Evolutionary conservation across 2,797 vertebrate species (phyloP).

Genomic region (Diglossa cyanea): DNA sequence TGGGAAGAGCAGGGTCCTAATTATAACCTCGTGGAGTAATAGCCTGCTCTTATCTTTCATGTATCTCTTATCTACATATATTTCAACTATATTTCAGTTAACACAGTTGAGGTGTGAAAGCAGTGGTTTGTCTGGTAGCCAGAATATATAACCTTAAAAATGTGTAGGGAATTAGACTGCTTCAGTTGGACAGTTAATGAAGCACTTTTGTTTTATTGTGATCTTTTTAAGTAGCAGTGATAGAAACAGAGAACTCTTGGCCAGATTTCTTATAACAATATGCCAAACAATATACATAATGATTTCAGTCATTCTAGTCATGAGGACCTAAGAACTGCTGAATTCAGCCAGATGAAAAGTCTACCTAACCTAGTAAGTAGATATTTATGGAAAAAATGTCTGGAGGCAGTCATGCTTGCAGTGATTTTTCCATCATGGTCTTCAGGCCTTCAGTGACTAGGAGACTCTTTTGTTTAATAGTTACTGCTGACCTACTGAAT

Average conservation of each 20-base stretch:
- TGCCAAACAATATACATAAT: background rate
- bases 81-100: background rate
- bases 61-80: background rate
- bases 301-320: background rate
- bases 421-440: background rate
- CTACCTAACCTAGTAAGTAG: background rate
- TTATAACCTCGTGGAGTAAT: background rate
- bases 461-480: background rate
- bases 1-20: background rate
- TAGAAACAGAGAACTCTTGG: background rate
- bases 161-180: background rate
- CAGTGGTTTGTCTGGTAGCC: background rate
- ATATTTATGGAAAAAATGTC: background rate
- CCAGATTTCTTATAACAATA: background rate
- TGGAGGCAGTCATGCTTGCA: background rate
- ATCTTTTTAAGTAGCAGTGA: background rate
- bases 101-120: background rate
- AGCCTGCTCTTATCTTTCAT: background rate
- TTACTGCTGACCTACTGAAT: slow-evolving; percentile 16
- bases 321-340: background rate
- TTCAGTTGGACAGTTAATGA: background rate
- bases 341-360: background rate
- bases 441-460: background rate
- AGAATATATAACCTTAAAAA: background rate
- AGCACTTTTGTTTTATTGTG: background rate